A percentile compares a stretch with the other conserved stretches of the same genome.
These are phyloP conservation scores for Onthophagus sagittarius DNA, from an alignment of 2,888 invertebrate species.

Conservation along the genomic window DNA sequence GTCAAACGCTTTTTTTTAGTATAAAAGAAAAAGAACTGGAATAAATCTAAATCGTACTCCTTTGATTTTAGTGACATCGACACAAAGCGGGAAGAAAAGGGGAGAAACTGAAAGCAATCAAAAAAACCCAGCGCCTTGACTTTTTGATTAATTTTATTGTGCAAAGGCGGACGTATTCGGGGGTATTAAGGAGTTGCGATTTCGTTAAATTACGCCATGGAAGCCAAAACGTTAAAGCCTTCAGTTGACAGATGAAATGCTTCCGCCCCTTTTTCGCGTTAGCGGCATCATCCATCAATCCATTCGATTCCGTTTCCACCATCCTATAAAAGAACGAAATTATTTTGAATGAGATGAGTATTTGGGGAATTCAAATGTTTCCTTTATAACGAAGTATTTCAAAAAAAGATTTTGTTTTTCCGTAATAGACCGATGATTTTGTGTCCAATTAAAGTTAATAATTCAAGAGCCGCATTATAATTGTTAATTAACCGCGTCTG, in stretches of 20 bases:
- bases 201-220: not conserved
- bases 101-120: not conserved
- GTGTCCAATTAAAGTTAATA: not conserved
- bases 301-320: not conserved
- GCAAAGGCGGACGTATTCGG: not conserved
- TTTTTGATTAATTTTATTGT: not conserved
- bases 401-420: not conserved
- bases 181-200: not conserved
- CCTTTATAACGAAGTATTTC: conserved; percentile 3
- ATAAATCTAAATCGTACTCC: not conserved
- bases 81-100: not conserved
- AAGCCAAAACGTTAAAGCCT: not conserved
- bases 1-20: not conserved
- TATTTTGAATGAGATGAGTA: not conserved
- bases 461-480: conserved; percentile 1
- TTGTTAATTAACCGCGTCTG: conserved; percentile 17
- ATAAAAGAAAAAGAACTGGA: not conserved
- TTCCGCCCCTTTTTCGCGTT: not conserved
- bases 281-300: not conserved
- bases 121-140: not conserved
- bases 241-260: not conserved
- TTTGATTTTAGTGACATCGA: not conserved
- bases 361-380: not conserved
- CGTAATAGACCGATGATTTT: not conserved
- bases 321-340: not conserved